phyloP scores from a whole-genome alignment of 2,113 vertebrate species.

The Chrysochloris asiatica region DNA sequence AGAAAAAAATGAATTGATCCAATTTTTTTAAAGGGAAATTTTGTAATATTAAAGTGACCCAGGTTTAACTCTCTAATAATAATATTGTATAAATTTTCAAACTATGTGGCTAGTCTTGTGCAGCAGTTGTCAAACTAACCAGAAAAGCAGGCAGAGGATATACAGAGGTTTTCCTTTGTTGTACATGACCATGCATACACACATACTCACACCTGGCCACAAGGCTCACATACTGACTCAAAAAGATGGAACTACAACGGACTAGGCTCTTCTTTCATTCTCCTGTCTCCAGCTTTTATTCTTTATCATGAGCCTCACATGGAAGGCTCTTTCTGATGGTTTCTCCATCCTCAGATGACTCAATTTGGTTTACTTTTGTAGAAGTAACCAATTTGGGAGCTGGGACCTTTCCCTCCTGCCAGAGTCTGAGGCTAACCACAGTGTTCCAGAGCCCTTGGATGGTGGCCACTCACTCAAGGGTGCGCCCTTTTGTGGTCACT shows the following conservation, averaged over 20 bases:
- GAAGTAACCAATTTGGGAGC: constrained; percentile 33
- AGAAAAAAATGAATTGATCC: not conserved
- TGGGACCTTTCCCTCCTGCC: constrained; percentile 30
- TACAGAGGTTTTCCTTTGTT: not conserved
- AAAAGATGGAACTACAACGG: not conserved
- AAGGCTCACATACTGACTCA: not conserved
- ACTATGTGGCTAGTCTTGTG: not conserved
- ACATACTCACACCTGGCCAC: not conserved
- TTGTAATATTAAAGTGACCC: not conserved
- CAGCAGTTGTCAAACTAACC: not conserved
- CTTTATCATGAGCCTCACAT: not conserved
- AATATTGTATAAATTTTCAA: not conserved
- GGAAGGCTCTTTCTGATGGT: constrained; percentile 9
- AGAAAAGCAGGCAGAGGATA: not conserved
- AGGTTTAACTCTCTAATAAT: not conserved
- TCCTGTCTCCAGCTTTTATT: not conserved
- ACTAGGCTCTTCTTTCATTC: not conserved
- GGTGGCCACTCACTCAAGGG: constrained; percentile 32
- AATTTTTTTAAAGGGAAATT: constrained; percentile 7
- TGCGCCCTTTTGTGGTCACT: constrained; percentile 11
- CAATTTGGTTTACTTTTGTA: constrained; percentile 67
- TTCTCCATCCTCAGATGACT: constrained; percentile 62
- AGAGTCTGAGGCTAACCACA: constrained; percentile 57
- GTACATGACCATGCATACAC: not conserved
- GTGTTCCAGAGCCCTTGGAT: constrained; percentile 14